A percentile compares a stretch with the other conserved stretches of the same genome.
Conservation (phyloP, 1,140 invertebrate genomes). For the Heliothis virescens region DNA sequence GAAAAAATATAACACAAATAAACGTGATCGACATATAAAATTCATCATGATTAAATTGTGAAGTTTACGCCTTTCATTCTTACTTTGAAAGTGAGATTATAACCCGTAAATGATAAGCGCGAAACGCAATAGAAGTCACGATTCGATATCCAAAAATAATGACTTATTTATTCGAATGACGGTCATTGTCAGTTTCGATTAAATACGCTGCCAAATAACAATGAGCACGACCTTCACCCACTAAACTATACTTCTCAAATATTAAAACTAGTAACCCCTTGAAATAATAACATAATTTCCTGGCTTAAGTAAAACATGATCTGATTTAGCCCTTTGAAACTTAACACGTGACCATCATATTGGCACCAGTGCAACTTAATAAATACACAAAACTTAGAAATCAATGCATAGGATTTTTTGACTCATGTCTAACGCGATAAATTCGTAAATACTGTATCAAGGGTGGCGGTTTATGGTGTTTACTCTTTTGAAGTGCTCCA, state of each 20-base stretch:
- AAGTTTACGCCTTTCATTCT: constrained; percentile 26
- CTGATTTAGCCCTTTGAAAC: constrained; percentile 71
- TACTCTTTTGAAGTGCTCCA: background rate
- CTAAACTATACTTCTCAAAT: constrained; percentile 19
- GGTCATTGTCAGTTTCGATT: constrained; percentile 27
- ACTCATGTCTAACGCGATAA: constrained; percentile 2
- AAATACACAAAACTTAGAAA: background rate
- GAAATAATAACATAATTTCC: constrained; percentile 63
- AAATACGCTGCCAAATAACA: constrained; percentile 19
- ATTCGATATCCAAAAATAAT: background rate
- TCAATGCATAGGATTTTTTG: background rate
- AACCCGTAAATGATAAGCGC: constrained; percentile 23
- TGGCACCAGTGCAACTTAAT: constrained; percentile 56
- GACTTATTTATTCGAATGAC: background rate
- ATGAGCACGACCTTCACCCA: constrained; percentile 25
- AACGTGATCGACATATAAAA: constrained; percentile 34
- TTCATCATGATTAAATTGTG: constrained; percentile 46
- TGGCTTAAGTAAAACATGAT: constrained; percentile 61
- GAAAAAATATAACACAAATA: constrained; percentile 14
- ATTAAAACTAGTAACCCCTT: constrained; percentile 35
- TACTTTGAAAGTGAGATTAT: constrained; percentile 1
- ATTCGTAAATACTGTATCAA: background rate
- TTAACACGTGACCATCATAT: constrained; percentile 68
- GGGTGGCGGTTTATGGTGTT: constrained; percentile 1
- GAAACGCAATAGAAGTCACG: background rate